These are phyloP conservation scores for Spheniscus humboldti DNA, from an alignment of 2,797 vertebrate species.

Conservation along the genomic window DNA sequence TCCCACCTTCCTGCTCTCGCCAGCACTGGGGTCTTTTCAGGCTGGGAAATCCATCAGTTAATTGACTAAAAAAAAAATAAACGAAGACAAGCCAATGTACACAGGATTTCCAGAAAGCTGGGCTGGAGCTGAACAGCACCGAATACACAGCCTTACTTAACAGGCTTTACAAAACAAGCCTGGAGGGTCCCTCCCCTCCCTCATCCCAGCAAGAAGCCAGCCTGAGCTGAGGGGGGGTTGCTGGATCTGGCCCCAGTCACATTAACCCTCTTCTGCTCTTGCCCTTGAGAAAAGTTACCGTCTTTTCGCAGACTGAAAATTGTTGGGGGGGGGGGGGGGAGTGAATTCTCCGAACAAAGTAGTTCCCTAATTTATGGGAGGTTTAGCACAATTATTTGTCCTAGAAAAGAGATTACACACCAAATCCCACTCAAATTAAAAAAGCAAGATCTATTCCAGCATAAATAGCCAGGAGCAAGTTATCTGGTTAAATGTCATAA, in stretches of 20 bases:
- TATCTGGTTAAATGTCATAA: not conserved
- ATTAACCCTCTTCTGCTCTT: not conserved
- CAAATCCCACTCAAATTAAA: not conserved
- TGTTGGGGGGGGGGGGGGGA: too few species aligned
- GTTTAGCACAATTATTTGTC: not conserved
- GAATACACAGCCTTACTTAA: not conserved
- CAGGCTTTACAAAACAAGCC: not conserved
- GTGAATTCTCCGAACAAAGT: not conserved
- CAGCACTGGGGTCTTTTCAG: not conserved
- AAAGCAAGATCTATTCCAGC: not conserved
- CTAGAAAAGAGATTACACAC: not conserved
- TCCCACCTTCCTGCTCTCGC: rapidly evolving
- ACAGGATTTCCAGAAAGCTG: slow-evolving; percentile 26
- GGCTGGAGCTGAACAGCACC: not conserved
- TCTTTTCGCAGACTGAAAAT: not conserved
- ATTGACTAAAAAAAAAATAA: not conserved
- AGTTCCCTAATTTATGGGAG: not conserved
- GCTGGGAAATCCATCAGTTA: not conserved
- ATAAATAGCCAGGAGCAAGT: not conserved
- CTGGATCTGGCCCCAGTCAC: not conserved
- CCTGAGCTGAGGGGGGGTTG: not conserved
- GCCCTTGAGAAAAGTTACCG: not conserved
- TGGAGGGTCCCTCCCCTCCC: not conserved
- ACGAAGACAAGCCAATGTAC: not conserved
- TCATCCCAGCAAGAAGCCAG: not conserved